Evolutionary conservation across 2,113 vertebrate genomes (phyloP).

Genomic region (Pagrus major): DNA sequence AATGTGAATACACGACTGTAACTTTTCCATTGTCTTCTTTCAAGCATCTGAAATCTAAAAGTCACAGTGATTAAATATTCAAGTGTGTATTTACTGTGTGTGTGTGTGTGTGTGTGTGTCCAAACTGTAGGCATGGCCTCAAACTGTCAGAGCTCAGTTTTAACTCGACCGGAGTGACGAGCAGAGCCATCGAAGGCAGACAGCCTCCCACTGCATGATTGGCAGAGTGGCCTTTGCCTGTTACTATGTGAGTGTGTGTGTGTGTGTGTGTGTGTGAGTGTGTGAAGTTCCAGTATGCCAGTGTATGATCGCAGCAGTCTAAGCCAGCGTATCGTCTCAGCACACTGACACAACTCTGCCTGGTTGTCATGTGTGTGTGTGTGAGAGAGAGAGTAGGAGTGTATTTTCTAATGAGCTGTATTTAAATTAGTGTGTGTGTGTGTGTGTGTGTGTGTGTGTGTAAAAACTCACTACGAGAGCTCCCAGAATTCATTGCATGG

Average conservation of each 20-base stretch:
- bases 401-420: conserved; percentile 57
- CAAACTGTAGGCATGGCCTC: conserved; percentile 54
- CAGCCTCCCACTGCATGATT: conserved; percentile 51
- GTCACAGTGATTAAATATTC: conserved; percentile 50
- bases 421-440: conserved; percentile 32
- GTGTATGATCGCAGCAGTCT: conserved; percentile 39
- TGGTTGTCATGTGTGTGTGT: conserved; percentile 37
- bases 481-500: conserved; percentile 59
- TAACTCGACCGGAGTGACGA: conserved; percentile 66
- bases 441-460: conserved; percentile 28
- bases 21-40: not conserved
- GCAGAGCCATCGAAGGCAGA: conserved; percentile 48
- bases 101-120: conserved; percentile 31
- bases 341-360: conserved; percentile 30
- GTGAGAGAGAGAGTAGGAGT: conserved; percentile 22
- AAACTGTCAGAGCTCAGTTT: conserved; percentile 72
- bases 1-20: no score
- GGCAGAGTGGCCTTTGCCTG: conserved; percentile 48
- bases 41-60: conserved; percentile 2
- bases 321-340: conserved; percentile 52
- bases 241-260: not conserved
- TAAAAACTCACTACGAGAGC: conserved; percentile 12
- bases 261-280: conserved; percentile 9
- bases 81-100: conserved; percentile 22
- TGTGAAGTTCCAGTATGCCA: conserved; percentile 7